A percentile compares a stretch with the other conserved stretches of the same genome.
Evolutionary conservation across 2,113 vertebrate species (phyloP).

Genomic region (Accipiter virgatus): DNA sequence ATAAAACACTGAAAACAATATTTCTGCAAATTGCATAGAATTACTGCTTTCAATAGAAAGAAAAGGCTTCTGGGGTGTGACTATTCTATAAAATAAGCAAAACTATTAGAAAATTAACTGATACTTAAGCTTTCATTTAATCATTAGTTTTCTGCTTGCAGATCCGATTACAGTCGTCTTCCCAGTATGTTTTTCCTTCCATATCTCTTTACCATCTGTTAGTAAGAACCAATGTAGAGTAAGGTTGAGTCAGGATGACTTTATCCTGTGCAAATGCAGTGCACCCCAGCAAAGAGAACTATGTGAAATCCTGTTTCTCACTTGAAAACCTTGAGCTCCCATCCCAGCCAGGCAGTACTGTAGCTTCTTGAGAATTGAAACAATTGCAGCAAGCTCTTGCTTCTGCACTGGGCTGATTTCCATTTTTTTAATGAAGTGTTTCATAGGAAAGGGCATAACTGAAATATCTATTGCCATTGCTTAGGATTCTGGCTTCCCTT

Average conservation of each 20-base stretch:
- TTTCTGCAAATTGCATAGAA: background rate
- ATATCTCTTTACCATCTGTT: conserved; percentile 45
- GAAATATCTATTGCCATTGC: background rate
- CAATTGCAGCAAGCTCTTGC: background rate
- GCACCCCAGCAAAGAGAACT: background rate
- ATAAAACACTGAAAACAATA: background rate
- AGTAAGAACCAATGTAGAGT: conserved; percentile 21
- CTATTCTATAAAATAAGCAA: background rate
- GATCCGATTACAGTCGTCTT: conserved; percentile 47
- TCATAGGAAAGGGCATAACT: background rate
- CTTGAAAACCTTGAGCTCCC: background rate
- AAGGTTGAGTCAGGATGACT: conserved; percentile 3
- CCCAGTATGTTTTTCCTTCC: conserved; percentile 21
- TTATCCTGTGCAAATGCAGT: background rate
- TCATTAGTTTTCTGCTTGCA: conserved; percentile 39
- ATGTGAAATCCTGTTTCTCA: background rate
- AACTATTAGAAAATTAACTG: conserved; percentile 1
- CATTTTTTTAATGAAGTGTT: background rate
- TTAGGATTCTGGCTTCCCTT: background rate
- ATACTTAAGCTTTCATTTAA: conserved; percentile 65
- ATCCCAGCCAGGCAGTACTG: background rate
- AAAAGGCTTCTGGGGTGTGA: background rate
- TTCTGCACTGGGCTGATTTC: background rate
- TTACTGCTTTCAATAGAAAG: background rate
- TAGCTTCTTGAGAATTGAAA: background rate